Base-by-base conservation (phyloP, 2,797 vertebrate species). In the Petrocephalus schoutedeni region DNA sequence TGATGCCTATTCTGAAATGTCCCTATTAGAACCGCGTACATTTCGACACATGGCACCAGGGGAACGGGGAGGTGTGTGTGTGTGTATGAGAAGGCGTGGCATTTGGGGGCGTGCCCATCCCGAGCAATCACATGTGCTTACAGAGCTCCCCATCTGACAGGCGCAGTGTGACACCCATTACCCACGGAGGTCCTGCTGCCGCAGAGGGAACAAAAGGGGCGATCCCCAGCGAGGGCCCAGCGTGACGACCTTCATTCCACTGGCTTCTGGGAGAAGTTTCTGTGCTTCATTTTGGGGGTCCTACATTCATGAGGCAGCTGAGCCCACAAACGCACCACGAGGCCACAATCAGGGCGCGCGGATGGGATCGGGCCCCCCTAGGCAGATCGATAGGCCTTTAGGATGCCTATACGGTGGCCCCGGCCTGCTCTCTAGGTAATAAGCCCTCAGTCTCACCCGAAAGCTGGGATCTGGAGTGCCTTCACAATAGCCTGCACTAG, bases 101-200 rank as follows among this genome's bases (percentile, higher is more conserved):
- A 58, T 59, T 57, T 54, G 41, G 80, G 89, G 87, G 41, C 8
- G 28, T 91, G 80, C 10, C 49, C 92, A 71, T 87, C 83, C 59
- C 5, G 14, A 86, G 82, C 23, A 89, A 88, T 90, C 90, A 86
- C 90, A 95, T 94, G 94, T 94, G 94, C 93, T 87, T 71, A 74
- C 80, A 19, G 84, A 93, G 91, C 87, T 4, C 10, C 88, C 92
- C 91, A 88, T 86, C 92, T 94, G 95, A 95, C 95, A 95, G 92
- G 90, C 92, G 90, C 95, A 93, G 94, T 92, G 94, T 95, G 94
- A 93, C 92, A 93, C 93, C 92, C 91, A 95, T 95, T 96, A 96
- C 93, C 91, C 92, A 45, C 90, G 93, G 92, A 92, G 92, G 90
- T 92, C 91, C 89, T 86, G 89, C 92, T 92, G n/a, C 88, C 90